phyloP scores from a whole-genome alignment of 2,888 invertebrate genomes.

The Meiosimyza decipiens region DNA sequence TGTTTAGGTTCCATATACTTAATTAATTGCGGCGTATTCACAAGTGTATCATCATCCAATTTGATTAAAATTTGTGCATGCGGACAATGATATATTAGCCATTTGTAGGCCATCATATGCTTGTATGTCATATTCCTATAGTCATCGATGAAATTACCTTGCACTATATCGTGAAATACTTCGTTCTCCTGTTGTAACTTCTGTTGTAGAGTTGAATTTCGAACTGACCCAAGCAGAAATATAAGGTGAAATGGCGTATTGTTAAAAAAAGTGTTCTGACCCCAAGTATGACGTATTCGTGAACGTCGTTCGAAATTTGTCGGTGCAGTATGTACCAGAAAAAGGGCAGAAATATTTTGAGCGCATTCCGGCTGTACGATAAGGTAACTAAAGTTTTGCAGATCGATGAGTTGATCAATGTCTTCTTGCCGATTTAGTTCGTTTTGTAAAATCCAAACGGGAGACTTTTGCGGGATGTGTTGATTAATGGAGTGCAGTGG shows the following conservation, averaged over 20 bases:
- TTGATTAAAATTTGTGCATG: constrained; percentile 77
- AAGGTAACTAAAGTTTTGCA: constrained; percentile 73
- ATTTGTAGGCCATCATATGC: constrained; percentile 84
- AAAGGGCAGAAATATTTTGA: constrained; percentile 70
- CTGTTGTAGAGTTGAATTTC: constrained; percentile 60
- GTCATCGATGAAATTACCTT: constrained; percentile 80
- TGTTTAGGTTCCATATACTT: constrained; percentile 64
- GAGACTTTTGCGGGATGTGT: no score
- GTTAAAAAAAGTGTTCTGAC: constrained; percentile 50
- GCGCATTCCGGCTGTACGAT: constrained; percentile 71
- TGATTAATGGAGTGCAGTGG: no score
- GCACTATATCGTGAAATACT: constrained; percentile 75
- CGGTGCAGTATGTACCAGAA: constrained; percentile 78
- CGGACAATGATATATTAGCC: constrained; percentile 78
- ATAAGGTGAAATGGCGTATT: constrained; percentile 70
- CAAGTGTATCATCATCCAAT: constrained; percentile 82
- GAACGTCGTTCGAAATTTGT: constrained; percentile 73
- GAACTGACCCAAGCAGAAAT: constrained; percentile 75
- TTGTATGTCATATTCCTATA: constrained; percentile 88
- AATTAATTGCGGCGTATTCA: constrained; percentile 74
- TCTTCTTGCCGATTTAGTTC: constrained; percentile 49
- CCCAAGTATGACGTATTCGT: constrained; percentile 81
- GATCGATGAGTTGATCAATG: constrained; percentile 69
- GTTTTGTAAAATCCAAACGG: background rate
- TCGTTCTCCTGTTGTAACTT: constrained; percentile 70